A percentile compares a stretch with the other conserved stretches of the same genome.
phyloP scores from a whole-genome alignment of 2,888 invertebrate species.

The Metacarcinus magister region DNA sequence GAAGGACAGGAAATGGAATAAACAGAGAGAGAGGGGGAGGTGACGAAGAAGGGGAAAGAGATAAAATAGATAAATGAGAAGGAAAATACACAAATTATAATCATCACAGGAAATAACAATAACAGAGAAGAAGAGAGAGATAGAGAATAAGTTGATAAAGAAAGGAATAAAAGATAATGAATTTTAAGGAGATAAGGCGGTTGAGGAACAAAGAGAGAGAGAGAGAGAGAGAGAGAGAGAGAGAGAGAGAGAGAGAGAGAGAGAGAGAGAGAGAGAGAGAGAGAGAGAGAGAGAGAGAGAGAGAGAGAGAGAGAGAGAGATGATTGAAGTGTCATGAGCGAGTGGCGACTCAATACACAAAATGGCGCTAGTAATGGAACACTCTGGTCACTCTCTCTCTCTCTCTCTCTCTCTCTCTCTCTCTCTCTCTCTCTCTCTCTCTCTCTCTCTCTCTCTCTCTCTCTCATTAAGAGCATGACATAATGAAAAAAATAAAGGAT shows the following conservation, averaged over 20 bases:
- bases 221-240: conserved; percentile 8
- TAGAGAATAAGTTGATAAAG: too few relatives aligned
- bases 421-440: conserved; percentile 8
- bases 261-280: conserved; percentile 18
- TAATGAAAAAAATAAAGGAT: too few relatives aligned
- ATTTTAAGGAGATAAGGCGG: too few relatives aligned
- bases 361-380: background rate
- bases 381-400: background rate
- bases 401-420: too few relatives aligned
- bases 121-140: too few relatives aligned
- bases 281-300: background rate
- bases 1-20: background rate
- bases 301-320: conserved; percentile 2
- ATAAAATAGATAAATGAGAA: too few relatives aligned
- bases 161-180: too few relatives aligned
- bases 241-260: conserved; percentile 45
- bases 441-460: background rate
- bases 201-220: too few relatives aligned
- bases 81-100: too few relatives aligned
- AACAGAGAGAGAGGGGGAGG: background rate
- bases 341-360: conserved; percentile 8
- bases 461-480: too few relatives aligned
- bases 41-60: too few relatives aligned
- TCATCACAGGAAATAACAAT: too few relatives aligned
- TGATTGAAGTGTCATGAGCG: conserved; percentile 21